phyloP scores from a whole-genome alignment of 2,113 vertebrate species.

The Myanophis thanlyinensis region DNA sequence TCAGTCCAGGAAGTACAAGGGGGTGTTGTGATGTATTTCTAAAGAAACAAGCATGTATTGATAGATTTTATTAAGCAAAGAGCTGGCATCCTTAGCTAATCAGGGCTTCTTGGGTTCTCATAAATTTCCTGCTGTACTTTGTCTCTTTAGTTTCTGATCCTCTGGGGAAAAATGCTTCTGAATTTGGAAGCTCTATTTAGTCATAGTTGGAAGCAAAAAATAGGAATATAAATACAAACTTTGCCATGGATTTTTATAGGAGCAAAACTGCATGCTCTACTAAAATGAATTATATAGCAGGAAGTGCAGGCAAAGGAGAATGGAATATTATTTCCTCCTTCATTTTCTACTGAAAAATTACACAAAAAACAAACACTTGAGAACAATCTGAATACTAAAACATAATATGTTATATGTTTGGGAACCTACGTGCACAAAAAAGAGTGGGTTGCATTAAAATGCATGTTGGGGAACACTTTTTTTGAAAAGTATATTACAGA shows the following conservation, averaged over 20 bases:
- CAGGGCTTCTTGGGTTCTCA: neutral
- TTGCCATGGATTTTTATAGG: neutral
- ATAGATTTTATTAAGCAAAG: neutral
- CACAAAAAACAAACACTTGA: neutral
- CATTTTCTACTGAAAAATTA: neutral
- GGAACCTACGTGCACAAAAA: neutral
- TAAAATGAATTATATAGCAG: neutral
- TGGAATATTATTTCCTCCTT: neutral
- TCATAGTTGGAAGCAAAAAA: neutral
- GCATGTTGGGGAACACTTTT: neutral
- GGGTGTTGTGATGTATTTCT: neutral
- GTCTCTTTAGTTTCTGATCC: neutral
- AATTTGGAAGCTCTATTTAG: neutral
- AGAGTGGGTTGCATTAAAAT: neutral
- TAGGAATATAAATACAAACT: neutral
- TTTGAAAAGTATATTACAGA: neutral
- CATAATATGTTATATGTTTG: neutral
- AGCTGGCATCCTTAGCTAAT: neutral
- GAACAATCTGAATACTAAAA: neutral
- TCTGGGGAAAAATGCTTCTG: neutral
- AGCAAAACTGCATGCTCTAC: neutral
- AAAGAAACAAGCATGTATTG: neutral
- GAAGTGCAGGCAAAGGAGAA: neutral
- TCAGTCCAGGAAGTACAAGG: neutral
- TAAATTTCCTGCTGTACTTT: neutral